Evolutionary conservation across 2,888 invertebrate genomes (phyloP), one percentile per base, ranked within the genome.

Genomic region (Erynnis tages): DNA sequence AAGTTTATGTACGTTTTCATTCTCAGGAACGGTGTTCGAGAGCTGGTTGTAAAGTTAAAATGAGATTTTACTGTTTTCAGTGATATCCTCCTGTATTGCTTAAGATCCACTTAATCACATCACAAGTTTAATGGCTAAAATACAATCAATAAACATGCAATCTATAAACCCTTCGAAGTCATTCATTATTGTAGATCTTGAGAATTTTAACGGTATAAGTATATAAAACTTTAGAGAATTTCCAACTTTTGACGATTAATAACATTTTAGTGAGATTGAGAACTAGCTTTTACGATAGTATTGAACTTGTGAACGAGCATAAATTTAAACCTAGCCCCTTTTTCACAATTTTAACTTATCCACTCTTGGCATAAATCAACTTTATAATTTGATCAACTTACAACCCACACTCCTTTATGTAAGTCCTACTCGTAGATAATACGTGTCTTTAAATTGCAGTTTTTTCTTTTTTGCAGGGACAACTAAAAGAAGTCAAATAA

Each of bases 1-100:
- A 69, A 75, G 67, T 78, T 82, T 78, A 80, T 69, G 76, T 69
- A 73, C 70, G 67, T 70, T 76, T 75, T 73, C 67, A 78, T 77
- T 76, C 64, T 63, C 64, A 58, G 66, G 57, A 70, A 65, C 64
- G 62, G 54, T 59, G 62, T 66, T 67, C 59, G 58, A 65, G 58
- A 61, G 57, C 54, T 43, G 62, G 69, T 56, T 65, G 69, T 82
- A 72, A 76, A 81, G 62, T 71, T 67, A 66, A 67, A 71, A 62
- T 55, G 52, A 53, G 55, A 50, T 50, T 59, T 57, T 55, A 55
- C 49, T 55, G 58, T 58, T 47, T 56, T 21, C 53, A 48, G 35
- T 54, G 37, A 49, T 48, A 45, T 50, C 21, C 38, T 50, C 47
- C 11, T 13, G 17, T 49, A 49, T 29, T 50, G 14, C 8, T 34